Base-by-base conservation (phyloP, 1,140 invertebrate genomes). In the Manduca sexta region DNA sequence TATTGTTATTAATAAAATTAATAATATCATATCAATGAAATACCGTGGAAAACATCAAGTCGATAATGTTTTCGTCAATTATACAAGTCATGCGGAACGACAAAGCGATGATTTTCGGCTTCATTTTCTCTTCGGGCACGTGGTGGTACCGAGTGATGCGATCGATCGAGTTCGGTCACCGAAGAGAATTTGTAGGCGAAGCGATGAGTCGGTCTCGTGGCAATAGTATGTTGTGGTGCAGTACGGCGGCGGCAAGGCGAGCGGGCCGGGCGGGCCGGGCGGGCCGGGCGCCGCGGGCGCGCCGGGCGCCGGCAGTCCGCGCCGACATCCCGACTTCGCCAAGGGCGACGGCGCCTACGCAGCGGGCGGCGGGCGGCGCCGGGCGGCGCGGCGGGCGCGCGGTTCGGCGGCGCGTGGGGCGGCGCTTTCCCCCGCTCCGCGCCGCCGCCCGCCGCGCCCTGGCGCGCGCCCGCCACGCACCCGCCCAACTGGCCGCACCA, bases 321-420 rank as follows among this genome's bases (percentile, higher is more conserved):
- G 93, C 43, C 86, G 94, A 64, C 94, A 95, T 87, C 94, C 93
- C 35, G 94, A 95, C 84, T 95, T 95, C 88, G 90, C 92, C 62
- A 75, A 75, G 43, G 94, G 93, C 88, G 93, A 95, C 72, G 89
- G 91, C 59, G 90, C 89, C 56, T 63, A 60, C 48, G 71, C 84
- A n/a, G 87, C 55, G 14, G 60, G 59, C 11, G 58, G 58, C 56
- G 38, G 43, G 47, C n/a, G 46, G 45, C 21, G 34, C 43, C n/a
- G 70, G 49, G 50, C 56, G 43, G 58, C 16, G 45, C 45, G 15
- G 50, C 52, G 76, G 45, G 60, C 60, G 41, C 68, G 3, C 12
- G 51, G 45, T 65, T 78, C 59, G 64, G 46, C 61, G 71, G 44
- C 64, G 74, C 42, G 53, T 80, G 44, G 74, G 74, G 26, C 53